Evolutionary conservation across 2,888 invertebrate species (phyloP).

Genomic region (Anoncus sp.): DNA sequence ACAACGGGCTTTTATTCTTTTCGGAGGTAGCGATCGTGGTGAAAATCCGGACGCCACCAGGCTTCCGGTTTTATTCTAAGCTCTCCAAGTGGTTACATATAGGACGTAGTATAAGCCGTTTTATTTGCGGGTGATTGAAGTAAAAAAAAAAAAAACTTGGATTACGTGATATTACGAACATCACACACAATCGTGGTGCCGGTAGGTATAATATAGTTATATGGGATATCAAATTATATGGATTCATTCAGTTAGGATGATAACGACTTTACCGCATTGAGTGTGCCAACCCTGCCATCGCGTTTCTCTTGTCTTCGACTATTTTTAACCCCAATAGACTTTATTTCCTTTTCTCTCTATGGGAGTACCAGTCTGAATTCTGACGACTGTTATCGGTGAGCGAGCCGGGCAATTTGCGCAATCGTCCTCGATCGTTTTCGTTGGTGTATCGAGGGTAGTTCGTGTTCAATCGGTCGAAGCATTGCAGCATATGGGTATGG

Average conservation of each 20-base stretch:
- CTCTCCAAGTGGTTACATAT: conserved; percentile 38
- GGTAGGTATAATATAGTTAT: conserved; percentile 4
- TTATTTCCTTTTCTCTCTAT: conserved; percentile 3
- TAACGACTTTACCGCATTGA: conserved; percentile 6
- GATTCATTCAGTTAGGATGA: conserved; percentile 1
- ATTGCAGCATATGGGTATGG: conserved; percentile 16
- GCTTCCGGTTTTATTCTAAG: conserved; percentile 41
- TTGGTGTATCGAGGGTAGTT: conserved; percentile 10
- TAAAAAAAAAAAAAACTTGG: conserved; percentile 29
- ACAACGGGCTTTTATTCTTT: conserved; percentile 51
- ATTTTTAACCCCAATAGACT: conserved; percentile 16
- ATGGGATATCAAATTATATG: conserved; percentile 3
- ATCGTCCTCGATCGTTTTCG: conserved; percentile 33
- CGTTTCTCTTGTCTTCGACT: neutral
- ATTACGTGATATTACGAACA: conserved; percentile 15
- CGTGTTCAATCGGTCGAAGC: conserved; percentile 49
- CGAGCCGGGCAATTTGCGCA: conserved; percentile 36
- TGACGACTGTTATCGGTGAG: conserved; percentile 45
- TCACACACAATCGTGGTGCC: conserved; percentile 16
- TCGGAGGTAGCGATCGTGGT: conserved; percentile 24
- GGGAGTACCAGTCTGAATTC: conserved; percentile 29
- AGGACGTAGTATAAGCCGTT: conserved; percentile 8
- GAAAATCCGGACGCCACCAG: conserved; percentile 40
- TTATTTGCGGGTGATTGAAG: conserved; percentile 14
- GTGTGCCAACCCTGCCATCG: neutral